Evolutionary conservation across 2,113 vertebrate species (phyloP).

Genomic region (Chamaetylas fuelleborni): DNA sequence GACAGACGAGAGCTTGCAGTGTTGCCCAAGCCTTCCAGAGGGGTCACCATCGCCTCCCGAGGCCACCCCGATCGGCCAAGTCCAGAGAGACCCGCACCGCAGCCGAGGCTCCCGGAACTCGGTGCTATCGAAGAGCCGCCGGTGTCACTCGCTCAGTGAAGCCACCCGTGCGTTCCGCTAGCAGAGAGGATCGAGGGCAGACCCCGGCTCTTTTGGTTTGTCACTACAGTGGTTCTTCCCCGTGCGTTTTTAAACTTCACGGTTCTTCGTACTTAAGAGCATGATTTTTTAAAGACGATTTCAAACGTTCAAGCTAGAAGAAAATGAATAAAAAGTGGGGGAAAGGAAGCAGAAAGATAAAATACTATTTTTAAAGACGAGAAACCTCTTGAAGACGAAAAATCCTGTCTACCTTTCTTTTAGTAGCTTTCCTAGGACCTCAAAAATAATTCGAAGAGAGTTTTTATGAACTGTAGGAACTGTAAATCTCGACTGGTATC

Average conservation of each 20-base stretch:
- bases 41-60: neutral
- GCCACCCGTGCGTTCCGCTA: neutral
- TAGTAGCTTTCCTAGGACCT: neutral
- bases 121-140: neutral
- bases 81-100: neutral
- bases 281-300: fast-evolving
- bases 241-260: neutral
- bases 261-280: neutral
- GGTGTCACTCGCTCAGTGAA: neutral
- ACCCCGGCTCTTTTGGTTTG: neutral
- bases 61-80: neutral
- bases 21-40: neutral
- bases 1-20: neutral
- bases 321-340: neutral
- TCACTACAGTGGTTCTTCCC: neutral
- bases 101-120: neutral
- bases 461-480: neutral
- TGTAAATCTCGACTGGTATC: neutral
- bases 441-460: neutral
- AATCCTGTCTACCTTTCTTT: neutral
- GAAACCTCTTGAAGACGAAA: neutral
- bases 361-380: neutral
- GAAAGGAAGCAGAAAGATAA: neutral
- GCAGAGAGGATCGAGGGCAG: too few relatives aligned
- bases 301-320: neutral